Evolutionary conservation across 2,113 vertebrate genomes (phyloP).

Genomic region (Xenopus borealis): DNA sequence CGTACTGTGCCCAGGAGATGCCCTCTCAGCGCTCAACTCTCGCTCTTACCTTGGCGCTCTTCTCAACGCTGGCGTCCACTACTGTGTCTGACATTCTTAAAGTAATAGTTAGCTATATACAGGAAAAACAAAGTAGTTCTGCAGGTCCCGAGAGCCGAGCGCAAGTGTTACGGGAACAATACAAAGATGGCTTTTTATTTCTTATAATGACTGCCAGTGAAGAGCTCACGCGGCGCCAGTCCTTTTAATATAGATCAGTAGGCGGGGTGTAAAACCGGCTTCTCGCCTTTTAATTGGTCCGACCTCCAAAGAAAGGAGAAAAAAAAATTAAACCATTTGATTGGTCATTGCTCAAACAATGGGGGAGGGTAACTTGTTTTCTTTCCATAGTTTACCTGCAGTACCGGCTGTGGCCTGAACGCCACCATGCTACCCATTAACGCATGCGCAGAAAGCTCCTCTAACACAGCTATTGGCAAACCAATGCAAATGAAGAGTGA

Average conservation of each 20-base stretch:
- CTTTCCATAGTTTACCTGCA: slow-evolving; percentile 16
- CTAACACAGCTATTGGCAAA: slow-evolving; percentile 29
- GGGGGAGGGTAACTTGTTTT: slow-evolving; percentile 37
- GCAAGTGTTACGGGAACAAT: slow-evolving; percentile 34
- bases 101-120: slow-evolving; percentile 3
- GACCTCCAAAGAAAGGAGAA: slow-evolving; percentile 3
- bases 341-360: slow-evolving; percentile 29
- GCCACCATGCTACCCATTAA: not conserved
- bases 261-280: slow-evolving; percentile 26
- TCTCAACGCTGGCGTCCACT: slow-evolving; percentile 36
- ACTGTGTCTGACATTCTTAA: slow-evolving; percentile 38
- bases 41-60: slow-evolving; percentile 29
- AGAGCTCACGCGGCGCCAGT: slow-evolving; percentile 44
- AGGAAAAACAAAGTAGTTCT: not conserved
- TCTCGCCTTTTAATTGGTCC: slow-evolving; percentile 9
- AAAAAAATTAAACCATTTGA: not conserved
- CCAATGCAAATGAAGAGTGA: slow-evolving; percentile 33
- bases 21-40: not conserved
- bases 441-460: slow-evolving; percentile 17
- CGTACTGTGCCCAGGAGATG: not conserved
- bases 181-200: slow-evolving; percentile 42
- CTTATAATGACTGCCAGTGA: slow-evolving; percentile 40
- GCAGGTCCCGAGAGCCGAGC: not conserved
- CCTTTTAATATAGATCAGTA: slow-evolving; percentile 44
- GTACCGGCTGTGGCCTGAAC: slow-evolving; percentile 5